Conservation (phyloP, 2,797 vertebrate species). For the Lateolabrax maculatus region DNA sequence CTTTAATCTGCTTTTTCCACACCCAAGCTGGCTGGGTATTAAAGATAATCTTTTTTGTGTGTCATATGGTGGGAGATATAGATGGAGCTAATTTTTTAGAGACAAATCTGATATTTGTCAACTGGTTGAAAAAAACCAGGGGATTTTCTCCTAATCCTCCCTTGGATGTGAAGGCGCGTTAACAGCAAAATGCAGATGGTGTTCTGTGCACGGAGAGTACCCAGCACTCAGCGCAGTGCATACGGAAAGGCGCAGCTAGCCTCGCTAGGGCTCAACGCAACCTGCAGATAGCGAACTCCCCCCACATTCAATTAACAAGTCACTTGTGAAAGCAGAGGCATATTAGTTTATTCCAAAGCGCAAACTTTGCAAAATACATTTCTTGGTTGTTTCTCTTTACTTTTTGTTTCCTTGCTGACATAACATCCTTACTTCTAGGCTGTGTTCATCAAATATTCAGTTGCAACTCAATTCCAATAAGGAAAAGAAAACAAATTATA, state of each 20-base stretch:
- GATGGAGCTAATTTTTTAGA: conserved; percentile 90
- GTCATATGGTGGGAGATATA: conserved; percentile 90
- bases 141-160: conserved; percentile 89
- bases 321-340: conserved; percentile 70
- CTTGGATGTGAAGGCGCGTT: conserved; percentile 87
- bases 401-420: conserved; percentile 79
- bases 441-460: conserved; percentile 86
- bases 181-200: conserved; percentile 90
- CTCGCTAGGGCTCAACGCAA: conserved; percentile 80
- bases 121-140: conserved; percentile 87
- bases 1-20: conserved; percentile 91
- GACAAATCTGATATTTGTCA: conserved; percentile 93
- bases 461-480: conserved; percentile 83
- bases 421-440: conserved; percentile 83
- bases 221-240: conserved; percentile 73
- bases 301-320: conserved; percentile 72
- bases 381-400: conserved; percentile 76
- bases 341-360: conserved; percentile 73
- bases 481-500: conserved; percentile 85
- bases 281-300: conserved; percentile 74
- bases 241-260: conserved; percentile 72
- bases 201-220: conserved; percentile 79
- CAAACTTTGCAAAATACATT: conserved; percentile 80
- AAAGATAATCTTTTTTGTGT: conserved; percentile 90
- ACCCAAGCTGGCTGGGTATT: conserved; percentile 90